Conservation (phyloP, 2,888 invertebrate genomes). For the Microplitis deprimator region DNA sequence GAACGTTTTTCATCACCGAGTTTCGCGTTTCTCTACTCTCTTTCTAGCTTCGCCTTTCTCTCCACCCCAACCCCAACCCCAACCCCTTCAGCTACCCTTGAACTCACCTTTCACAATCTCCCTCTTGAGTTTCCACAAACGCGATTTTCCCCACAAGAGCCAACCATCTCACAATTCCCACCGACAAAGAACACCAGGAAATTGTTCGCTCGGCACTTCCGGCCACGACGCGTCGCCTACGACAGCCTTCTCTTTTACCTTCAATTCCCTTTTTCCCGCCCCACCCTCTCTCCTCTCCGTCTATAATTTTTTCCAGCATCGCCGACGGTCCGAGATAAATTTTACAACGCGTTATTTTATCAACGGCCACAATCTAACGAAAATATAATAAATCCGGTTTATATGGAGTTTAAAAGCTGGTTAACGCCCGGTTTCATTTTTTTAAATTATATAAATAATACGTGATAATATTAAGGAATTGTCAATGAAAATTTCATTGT, state of each 20-base stretch:
- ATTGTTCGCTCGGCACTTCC: conserved; percentile 53
- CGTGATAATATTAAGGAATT: not conserved
- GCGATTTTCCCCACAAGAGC: conserved; percentile 45
- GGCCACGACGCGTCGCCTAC: conserved; percentile 43
- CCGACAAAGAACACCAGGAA: conserved; percentile 52
- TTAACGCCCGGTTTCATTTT: no score
- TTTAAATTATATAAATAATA: no score
- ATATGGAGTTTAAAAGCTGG: no score
- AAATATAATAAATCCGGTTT: no score
- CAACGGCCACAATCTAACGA: no score
- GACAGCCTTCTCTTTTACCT: conserved; percentile 2
- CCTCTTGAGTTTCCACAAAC: conserved; percentile 46
- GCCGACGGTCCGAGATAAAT: not conserved
- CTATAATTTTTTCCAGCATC: conserved; percentile 1
- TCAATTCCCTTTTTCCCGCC: not conserved
- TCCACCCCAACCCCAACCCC: not conserved
- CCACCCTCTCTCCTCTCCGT: not conserved
- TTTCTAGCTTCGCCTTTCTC: not conserved
- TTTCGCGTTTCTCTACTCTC: conserved; percentile 35
- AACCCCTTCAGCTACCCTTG: not conserved
- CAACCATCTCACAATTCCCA: conserved; percentile 6
- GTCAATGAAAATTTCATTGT: not conserved
- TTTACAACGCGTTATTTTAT: not conserved
- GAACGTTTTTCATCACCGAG: conserved; percentile 45
- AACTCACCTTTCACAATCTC: conserved; percentile 28